Base-by-base conservation (phyloP, 1,140 invertebrate genomes). In the Venturia canescens region DNA sequence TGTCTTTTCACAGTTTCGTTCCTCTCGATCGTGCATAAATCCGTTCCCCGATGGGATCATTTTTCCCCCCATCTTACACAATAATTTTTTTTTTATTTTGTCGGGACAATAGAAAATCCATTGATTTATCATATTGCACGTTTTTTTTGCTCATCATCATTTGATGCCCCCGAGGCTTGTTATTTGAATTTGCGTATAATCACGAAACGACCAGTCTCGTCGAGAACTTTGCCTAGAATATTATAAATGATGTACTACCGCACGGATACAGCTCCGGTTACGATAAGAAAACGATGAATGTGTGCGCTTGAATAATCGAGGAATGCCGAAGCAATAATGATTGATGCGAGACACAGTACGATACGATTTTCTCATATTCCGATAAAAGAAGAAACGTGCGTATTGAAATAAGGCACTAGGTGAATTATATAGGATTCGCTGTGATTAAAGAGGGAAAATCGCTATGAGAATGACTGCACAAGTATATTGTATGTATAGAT, bases 401-500 rank as follows among this genome's bases (percentile, higher is more conserved):
- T 70, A 57, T 79, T 31, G 11, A 34, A 71, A 76, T 53, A 80
- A 71, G 72, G 50, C 50, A 53, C n/a, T 27, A 53, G 27, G 21
- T n/a, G 4, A 27, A 27, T 60, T 31, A 6, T 16, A 50, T 27
- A 27, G 18, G 3, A 60, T 21, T 31, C 74, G 57, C 50, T 76
- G 78, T 75, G 78, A 82, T 80, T 71, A 44, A 75, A 44, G 44
- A 69, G 57, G 38, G 78, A 80, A n/a, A 18, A 60, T 60, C 60
- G 78, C 79, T 70, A 70, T 70, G 34, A 82, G 81, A 81, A 84
- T 53, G 84, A 87, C 83, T 88, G 87, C 87, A 88, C 87, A 88
- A 87, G 82, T 88, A 87, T 82, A 86, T 79, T 85, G 82, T 79
- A 87, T 85, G 82, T 79, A 87, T 89, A 86, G 80, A 80, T 86